A percentile compares a stretch with the other conserved stretches of the same genome.
These are phyloP conservation scores for Papilio elwesi DNA, from an alignment of 2,888 invertebrate genomes.

Conservation along the genomic window DNA sequence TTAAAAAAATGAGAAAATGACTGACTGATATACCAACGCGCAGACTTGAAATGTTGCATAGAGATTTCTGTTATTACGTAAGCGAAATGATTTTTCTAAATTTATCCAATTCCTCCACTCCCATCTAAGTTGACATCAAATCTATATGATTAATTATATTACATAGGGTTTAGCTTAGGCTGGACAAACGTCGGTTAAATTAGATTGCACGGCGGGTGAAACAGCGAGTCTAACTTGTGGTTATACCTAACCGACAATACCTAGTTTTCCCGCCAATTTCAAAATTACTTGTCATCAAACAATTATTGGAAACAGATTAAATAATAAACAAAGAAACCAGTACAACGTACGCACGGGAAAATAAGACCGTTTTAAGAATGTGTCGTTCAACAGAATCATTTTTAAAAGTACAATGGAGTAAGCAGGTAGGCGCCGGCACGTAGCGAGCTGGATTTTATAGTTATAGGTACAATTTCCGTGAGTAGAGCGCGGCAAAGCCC, in stretches of 20 bases:
- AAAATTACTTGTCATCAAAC: not conserved
- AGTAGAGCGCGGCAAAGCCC: constrained; percentile 28
- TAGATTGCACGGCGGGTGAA: too few species aligned
- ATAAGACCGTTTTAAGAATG: constrained; percentile 4
- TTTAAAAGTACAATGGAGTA: constrained; percentile 25
- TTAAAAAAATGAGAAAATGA: too few species aligned
- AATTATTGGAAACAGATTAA: not conserved
- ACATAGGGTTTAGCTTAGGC: too few species aligned
- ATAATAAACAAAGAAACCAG: not conserved
- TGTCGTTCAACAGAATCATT: constrained; percentile 21
- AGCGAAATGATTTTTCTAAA: too few species aligned
- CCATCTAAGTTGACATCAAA: too few species aligned
- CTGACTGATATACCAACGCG: too few species aligned
- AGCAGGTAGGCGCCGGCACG: constrained; percentile 14
- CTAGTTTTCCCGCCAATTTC: not conserved
- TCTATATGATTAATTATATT: too few species aligned
- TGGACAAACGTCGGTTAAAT: too few species aligned
- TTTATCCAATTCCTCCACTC: too few species aligned
- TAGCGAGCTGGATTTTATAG: constrained; percentile 26
- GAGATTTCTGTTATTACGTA: too few species aligned
- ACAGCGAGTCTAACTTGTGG: too few species aligned
- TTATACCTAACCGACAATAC: not conserved
- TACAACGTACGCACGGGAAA: not conserved
- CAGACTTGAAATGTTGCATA: too few species aligned
- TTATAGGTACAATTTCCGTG: constrained; percentile 30